phyloP scores from a whole-genome alignment of 1,140 invertebrate species.

The Lepidurus apus region DNA sequence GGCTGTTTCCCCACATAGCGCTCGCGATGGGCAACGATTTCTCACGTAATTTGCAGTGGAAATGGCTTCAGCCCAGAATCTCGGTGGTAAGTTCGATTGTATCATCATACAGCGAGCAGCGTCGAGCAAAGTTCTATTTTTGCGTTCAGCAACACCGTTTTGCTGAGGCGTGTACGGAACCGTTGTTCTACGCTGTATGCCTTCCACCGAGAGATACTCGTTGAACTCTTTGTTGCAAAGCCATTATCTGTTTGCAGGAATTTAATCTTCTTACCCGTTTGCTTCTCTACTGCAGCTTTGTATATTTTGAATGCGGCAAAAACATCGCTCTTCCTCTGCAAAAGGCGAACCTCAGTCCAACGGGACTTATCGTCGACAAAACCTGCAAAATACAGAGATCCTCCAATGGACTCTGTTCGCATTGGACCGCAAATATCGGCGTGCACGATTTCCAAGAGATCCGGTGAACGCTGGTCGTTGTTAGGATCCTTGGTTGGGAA shows the following conservation, averaged over 20 bases:
- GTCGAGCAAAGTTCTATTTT: slow-evolving; percentile 32
- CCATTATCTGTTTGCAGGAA: background rate
- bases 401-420: slow-evolving; percentile 21
- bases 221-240: slow-evolving; percentile 15
- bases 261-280: slow-evolving; percentile 29
- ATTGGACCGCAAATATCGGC: slow-evolving; percentile 28
- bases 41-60: slow-evolving; percentile 44
- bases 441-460: slow-evolving; percentile 16
- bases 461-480: background rate
- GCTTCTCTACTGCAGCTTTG: slow-evolving; percentile 20
- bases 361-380: slow-evolving; percentile 5
- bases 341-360: background rate
- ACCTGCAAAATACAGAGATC: slow-evolving; percentile 12
- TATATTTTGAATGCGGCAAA: slow-evolving; percentile 29
- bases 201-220: slow-evolving; percentile 36
- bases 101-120: slow-evolving; percentile 26
- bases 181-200: slow-evolving; percentile 46
- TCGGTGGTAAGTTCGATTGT: slow-evolving; percentile 42
- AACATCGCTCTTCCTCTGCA: slow-evolving; percentile 20
- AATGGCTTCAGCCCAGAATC: slow-evolving; percentile 49
- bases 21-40: background rate
- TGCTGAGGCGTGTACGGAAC: too few species aligned
- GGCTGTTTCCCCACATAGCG: background rate
- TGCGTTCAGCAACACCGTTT: slow-evolving; percentile 33
- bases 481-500: background rate